Evolutionary conservation across 2,113 vertebrate species (phyloP), one percentile per base, ranked within the genome.

Genomic region (Oostethus manadensis): DNA sequence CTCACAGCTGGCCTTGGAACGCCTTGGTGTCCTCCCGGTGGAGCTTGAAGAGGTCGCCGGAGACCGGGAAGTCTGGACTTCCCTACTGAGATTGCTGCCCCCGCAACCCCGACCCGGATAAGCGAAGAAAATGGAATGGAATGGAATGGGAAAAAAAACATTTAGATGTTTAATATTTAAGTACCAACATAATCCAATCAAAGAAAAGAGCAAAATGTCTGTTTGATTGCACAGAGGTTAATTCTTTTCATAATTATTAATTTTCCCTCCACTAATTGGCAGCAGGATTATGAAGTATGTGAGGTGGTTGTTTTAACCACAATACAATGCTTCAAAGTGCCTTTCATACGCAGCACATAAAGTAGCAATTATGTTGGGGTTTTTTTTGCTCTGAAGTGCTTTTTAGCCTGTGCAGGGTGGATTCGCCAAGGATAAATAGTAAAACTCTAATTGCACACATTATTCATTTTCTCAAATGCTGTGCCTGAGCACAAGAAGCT

Each of bases 241-340:
- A 88, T 74, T 78, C 82, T 84, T 88, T 79, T 77, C 61, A 76
- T 80, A 88, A 87, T 87, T 84, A 84, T 68, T 64, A 86, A 84
- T 82, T 84, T 84, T 85, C 58, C 64, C 45, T 40, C 35, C 59
- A 48, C 62, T 84, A 89, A 89, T 84, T 87, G 83, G 71, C 79
- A 74, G 71, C 64, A 81, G 69, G 65, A 85, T 86, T 77, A 84
- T 51, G 56, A 77, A 82, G 78, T 83, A 64, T 71, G 84, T 85
- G 82, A 84, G 66, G 58, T 70, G 71, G 75, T 60, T 75, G 63
- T 64, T 80, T 80, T 58, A 71, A 56, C 68, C 57, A 70, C 58
- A 51, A 55, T 51, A 68, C 45, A 77, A 73, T 46, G 54, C 64
- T 83, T 76, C 62, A 58, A 79, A 87, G 78, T 15, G 72, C 47